phyloP scores from a whole-genome alignment of 2,888 invertebrate species.

The Spialia ferax region DNA sequence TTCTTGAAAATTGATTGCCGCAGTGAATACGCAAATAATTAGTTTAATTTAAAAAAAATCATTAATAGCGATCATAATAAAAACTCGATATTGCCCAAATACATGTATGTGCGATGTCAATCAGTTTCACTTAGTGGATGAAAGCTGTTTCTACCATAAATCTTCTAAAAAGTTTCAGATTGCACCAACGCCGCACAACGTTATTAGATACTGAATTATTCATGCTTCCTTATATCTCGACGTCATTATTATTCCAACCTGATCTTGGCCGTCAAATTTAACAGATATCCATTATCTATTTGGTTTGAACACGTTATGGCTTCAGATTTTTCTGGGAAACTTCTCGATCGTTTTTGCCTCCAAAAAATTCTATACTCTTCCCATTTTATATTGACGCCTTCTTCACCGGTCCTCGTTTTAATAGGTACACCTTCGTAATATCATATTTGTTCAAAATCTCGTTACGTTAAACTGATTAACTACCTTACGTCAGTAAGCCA shows the following conservation, averaged over 20 bases:
- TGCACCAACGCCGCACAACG: conserved; percentile 2
- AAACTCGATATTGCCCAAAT: no score
- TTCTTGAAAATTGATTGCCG: no score
- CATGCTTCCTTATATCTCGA: neutral
- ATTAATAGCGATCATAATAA: no score
- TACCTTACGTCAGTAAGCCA: neutral
- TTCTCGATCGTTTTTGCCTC: neutral
- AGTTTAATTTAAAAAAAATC: no score
- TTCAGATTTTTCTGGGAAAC: neutral
- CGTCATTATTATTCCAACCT: neutral
- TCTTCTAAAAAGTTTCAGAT: conserved; percentile 15
- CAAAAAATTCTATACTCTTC: neutral
- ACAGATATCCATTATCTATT: conserved; percentile 1
- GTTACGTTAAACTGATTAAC: conserved; percentile 25
- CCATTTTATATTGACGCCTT: neutral
- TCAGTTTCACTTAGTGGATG: conserved; percentile 1
- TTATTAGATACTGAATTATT: conserved; percentile 16
- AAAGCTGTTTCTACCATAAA: neutral
- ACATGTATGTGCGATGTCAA: neutral
- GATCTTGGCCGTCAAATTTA: neutral
- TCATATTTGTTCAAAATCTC: neutral
- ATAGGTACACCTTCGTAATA: neutral
- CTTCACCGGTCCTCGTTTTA: neutral
- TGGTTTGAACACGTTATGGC: neutral
- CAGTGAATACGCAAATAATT: no score